phyloP scores from a whole-genome alignment of 2,888 invertebrate genomes.

The Carcina quercana region DNA sequence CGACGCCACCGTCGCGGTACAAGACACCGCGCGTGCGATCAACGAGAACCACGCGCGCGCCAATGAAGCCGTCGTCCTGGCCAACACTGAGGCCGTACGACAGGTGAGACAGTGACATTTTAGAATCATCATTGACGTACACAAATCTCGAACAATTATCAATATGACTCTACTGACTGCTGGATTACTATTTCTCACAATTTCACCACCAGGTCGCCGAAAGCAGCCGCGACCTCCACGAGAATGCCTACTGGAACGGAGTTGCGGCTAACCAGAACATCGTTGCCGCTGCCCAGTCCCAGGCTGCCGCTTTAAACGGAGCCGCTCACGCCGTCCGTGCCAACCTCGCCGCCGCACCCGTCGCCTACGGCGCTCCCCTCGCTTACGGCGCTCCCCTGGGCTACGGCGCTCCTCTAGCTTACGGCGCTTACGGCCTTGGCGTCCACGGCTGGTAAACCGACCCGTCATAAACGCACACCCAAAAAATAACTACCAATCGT shows the following conservation, averaged over 20 bases:
- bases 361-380: slow-evolving; percentile 20
- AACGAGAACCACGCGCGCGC: slow-evolving; percentile 52
- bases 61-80: slow-evolving; percentile 50
- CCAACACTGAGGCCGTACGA: slow-evolving; percentile 52
- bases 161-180: too few species aligned
- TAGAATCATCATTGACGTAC: not conserved
- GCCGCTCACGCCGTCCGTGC: slow-evolving; percentile 36
- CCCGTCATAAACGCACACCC: too few species aligned
- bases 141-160: too few species aligned
- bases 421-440: slow-evolving; percentile 11
- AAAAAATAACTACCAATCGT: not conserved
- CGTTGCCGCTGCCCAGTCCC: slow-evolving; percentile 62
- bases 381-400: slow-evolving; percentile 16
- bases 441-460: slow-evolving; percentile 45
- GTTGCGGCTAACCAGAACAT: slow-evolving; percentile 56
- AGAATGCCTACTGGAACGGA: slow-evolving; percentile 62
- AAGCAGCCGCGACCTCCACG: slow-evolving; percentile 50
- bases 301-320: slow-evolving; percentile 54
- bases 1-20: slow-evolving; percentile 54
- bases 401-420: slow-evolving; percentile 19
- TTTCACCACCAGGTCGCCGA: slow-evolving; percentile 56
- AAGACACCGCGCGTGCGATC: slow-evolving; percentile 48
- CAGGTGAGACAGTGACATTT: too few species aligned
- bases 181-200: too few species aligned
- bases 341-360: slow-evolving; percentile 20